A percentile compares a stretch with the other conserved stretches of the same genome.
Conservation (phyloP, 2,797 vertebrate species). For the Pseudochromis fuscus region DNA sequence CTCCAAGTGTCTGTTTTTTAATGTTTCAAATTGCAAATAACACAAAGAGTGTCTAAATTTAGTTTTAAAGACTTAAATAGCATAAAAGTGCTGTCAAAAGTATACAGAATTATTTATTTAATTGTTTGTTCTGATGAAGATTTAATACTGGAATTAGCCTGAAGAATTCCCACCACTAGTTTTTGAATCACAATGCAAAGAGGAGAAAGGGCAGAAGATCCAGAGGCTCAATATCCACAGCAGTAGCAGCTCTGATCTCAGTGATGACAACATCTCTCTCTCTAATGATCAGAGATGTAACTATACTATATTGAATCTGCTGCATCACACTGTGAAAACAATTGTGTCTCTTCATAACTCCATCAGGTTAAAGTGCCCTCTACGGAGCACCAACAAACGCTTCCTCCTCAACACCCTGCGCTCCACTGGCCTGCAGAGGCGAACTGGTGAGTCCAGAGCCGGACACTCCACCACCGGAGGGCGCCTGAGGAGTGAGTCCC, state of each 20-base stretch:
- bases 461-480: conserved; percentile 49
- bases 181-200: background rate
- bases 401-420: conserved; percentile 97
- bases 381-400: conserved; percentile 94
- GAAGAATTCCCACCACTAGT: background rate
- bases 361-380: conserved; percentile 95
- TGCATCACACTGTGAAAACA: background rate
- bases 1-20: background rate
- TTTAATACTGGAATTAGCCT: background rate
- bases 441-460: conserved; percentile 23
- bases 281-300: background rate
- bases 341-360: conserved; percentile 18
- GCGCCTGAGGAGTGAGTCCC: conserved; percentile 55
- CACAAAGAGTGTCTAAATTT: background rate
- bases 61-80: background rate
- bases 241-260: background rate
- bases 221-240: background rate
- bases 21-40: background rate
- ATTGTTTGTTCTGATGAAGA: background rate
- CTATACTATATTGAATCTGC: background rate
- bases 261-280: background rate
- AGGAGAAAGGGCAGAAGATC: background rate
- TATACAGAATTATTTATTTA: background rate
- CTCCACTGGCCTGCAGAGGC: conserved; percentile 81
- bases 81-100: background rate